Conservation (phyloP, 64 coral and sea anemone genomes). For the Montipora capricornis region DNA sequence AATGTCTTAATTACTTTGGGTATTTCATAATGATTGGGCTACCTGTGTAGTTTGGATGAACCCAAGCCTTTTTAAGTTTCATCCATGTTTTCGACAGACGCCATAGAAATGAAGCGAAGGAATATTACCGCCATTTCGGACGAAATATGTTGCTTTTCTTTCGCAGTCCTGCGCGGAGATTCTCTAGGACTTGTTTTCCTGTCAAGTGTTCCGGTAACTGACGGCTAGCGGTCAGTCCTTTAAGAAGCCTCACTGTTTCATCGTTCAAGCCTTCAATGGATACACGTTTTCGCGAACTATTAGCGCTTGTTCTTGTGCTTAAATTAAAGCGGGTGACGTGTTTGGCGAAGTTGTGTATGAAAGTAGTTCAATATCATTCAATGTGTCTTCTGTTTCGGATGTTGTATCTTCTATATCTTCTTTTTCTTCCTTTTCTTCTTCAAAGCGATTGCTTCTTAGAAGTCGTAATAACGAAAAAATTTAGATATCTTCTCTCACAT, state of each 20-base stretch:
- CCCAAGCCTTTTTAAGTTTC: no score
- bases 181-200: no score
- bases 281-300: neutral
- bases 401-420: neutral
- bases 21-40: no score
- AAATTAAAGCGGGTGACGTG: neutral
- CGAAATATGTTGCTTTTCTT: neutral
- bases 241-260: no score
- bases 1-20: neutral
- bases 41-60: no score
- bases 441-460: neutral
- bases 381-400: neutral
- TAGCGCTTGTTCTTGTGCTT: neutral
- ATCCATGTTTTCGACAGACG: no score
- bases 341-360: neutral
- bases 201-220: no score
- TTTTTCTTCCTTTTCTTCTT: no score
- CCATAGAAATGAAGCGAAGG: no score
- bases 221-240: no score
- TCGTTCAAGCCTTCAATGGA: neutral
- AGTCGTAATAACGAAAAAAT: neutral
- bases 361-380: neutral
- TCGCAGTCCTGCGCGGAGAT: neutral
- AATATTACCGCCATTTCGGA: neutral
- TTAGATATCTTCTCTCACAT: neutral